Evolutionary conservation across 2,113 vertebrate species (phyloP).

Genomic region (Bufo bufo): DNA sequence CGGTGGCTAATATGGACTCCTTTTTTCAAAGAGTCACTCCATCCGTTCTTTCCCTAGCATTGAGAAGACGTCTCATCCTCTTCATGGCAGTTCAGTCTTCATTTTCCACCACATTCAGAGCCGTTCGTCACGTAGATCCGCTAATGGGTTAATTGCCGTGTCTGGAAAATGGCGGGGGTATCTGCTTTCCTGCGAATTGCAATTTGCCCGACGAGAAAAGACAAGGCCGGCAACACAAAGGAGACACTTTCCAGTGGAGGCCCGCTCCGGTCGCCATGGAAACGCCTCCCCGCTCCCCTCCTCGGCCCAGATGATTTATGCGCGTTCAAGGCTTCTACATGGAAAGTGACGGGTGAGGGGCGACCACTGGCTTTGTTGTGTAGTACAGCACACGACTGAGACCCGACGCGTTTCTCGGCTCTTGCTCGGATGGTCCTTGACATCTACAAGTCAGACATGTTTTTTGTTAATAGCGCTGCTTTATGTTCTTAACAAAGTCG

Average conservation of each 20-base stretch:
- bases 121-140: neutral
- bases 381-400: neutral
- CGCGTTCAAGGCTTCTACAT: conserved; percentile 70
- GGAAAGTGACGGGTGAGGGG: conserved; percentile 31
- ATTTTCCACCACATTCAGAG: neutral
- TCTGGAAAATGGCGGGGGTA: conserved; percentile 27
- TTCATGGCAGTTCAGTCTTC: neutral
- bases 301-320: conserved; percentile 72
- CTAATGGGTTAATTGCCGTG: conserved; percentile 37
- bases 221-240: conserved; percentile 45
- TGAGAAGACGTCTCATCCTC: neutral
- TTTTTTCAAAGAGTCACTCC: too few species aligned
- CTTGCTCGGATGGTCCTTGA: neutral
- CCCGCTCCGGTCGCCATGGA: conserved; percentile 75
- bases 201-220: conserved; percentile 50
- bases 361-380: conserved; percentile 21
- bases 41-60: neutral
- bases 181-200: conserved; percentile 40
- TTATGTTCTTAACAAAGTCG: conserved; percentile 6
- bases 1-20: too few species aligned
- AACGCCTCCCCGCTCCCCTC: conserved; percentile 72
- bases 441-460: neutral
- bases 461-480: neutral
- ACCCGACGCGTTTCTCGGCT: neutral
- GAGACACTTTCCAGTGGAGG: conserved; percentile 64